Conservation (phyloP, 2,888 invertebrate genomes). For the Lampropteryx suffumata region DNA sequence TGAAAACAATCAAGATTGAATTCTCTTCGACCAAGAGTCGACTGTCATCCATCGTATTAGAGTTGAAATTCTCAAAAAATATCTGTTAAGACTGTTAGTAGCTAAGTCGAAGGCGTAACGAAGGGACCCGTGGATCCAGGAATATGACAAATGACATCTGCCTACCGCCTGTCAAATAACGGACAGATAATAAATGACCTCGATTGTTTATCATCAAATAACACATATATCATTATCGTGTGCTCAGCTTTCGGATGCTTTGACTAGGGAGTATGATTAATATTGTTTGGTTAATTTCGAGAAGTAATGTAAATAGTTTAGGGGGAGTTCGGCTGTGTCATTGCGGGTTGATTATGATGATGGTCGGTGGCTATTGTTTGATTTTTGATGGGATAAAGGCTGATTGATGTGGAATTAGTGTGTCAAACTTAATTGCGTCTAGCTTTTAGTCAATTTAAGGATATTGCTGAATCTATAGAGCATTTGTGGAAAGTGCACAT, state of each 20-base stretch:
- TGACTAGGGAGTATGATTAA: slow-evolving; percentile 74
- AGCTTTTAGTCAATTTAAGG: not conserved
- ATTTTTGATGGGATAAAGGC: slow-evolving; percentile 38
- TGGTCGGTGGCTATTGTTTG: slow-evolving; percentile 47
- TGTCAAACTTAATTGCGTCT: slow-evolving; percentile 32
- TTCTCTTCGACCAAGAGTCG: slow-evolving; percentile 48
- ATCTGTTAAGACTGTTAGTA: slow-evolving; percentile 68
- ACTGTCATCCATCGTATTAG: slow-evolving; percentile 42
- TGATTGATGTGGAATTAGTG: slow-evolving; percentile 40
- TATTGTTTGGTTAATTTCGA: slow-evolving; percentile 81
- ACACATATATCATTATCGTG: slow-evolving; percentile 83
- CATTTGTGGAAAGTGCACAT: too few species aligned
- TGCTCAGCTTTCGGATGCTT: slow-evolving; percentile 72
- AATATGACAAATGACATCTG: slow-evolving; percentile 88
- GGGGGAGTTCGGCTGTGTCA: slow-evolving; percentile 70
- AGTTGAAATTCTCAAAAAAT: slow-evolving; percentile 41
- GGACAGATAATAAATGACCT: slow-evolving; percentile 86
- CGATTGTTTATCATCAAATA: slow-evolving; percentile 85
- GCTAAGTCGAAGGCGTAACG: slow-evolving; percentile 81
- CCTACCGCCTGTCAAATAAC: slow-evolving; percentile 86
- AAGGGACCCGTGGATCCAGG: slow-evolving; percentile 82
- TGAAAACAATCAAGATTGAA: slow-evolving; percentile 83
- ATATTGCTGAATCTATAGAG: not conserved
- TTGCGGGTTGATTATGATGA: slow-evolving; percentile 64
- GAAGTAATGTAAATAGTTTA: slow-evolving; percentile 74